Evolutionary conservation across 2,797 vertebrate species (phyloP).

Genomic region (Numenius phaeopus): DNA sequence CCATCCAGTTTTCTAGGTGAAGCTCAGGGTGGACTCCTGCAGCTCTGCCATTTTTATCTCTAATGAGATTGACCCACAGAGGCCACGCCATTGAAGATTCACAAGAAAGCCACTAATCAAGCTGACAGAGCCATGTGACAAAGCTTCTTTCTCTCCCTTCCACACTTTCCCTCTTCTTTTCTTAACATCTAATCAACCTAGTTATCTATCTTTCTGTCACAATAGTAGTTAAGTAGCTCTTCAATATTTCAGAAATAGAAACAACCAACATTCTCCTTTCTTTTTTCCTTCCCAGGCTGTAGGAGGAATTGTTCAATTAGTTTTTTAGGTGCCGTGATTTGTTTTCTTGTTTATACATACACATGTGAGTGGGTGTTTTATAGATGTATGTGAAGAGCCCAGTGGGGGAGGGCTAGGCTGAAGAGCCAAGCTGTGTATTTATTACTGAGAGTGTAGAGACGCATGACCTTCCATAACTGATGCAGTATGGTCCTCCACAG

Average conservation of each 20-base stretch:
- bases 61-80: constrained; percentile 52
- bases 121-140: constrained; percentile 34
- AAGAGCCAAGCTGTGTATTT: neutral
- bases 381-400: neutral
- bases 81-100: constrained; percentile 28
- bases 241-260: constrained; percentile 41
- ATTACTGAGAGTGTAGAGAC: neutral
- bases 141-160: constrained; percentile 10
- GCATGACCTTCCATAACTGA: neutral
- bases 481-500: neutral
- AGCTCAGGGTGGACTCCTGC: neutral
- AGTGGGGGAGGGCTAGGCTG: neutral
- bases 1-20: neutral
- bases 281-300: constrained; percentile 6
- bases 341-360: constrained; percentile 37
- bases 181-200: constrained; percentile 22
- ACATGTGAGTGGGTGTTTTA: constrained; percentile 31
- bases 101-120: constrained; percentile 52
- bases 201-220: constrained; percentile 4
- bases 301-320: constrained; percentile 46
- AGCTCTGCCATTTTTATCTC: constrained; percentile 54
- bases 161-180: constrained; percentile 10
- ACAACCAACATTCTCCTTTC: neutral
- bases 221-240: constrained; percentile 10
- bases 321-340: constrained; percentile 25